phyloP scores from a whole-genome alignment of 2,113 vertebrate genomes.

The Falcunculus frontatus region DNA sequence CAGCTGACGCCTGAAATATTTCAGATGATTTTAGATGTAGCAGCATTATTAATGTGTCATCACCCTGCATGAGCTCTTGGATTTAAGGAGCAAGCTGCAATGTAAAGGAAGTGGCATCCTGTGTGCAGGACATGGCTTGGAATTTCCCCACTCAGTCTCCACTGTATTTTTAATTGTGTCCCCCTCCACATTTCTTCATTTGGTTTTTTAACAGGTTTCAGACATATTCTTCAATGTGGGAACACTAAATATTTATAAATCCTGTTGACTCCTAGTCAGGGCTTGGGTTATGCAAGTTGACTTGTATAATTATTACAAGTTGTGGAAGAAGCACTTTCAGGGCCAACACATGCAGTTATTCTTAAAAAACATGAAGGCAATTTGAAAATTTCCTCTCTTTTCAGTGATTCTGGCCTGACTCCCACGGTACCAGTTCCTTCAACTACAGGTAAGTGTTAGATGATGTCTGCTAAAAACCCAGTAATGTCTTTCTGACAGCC shows the following conservation, averaged over 20 bases:
- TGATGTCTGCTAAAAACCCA: neutral
- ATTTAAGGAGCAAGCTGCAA: neutral
- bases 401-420: slow-evolving; percentile 91
- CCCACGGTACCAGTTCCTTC: slow-evolving; percentile 85
- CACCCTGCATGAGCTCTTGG: neutral
- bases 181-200: neutral
- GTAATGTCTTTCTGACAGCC: neutral
- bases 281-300: neutral
- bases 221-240: neutral
- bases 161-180: neutral
- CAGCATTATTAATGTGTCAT: neutral
- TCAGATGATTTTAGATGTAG: neutral
- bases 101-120: neutral
- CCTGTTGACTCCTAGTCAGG: neutral
- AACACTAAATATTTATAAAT: neutral
- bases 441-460: slow-evolving; percentile 82
- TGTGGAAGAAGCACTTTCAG: neutral
- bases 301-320: neutral
- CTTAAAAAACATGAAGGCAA: neutral
- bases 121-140: neutral
- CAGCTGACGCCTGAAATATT: neutral
- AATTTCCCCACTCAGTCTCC: neutral
- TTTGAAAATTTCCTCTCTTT: slow-evolving; percentile 42
- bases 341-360: neutral
- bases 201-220: neutral